phyloP scores from a whole-genome alignment of 2,113 vertebrate genomes.

The Heloderma charlesbogerti region DNA sequence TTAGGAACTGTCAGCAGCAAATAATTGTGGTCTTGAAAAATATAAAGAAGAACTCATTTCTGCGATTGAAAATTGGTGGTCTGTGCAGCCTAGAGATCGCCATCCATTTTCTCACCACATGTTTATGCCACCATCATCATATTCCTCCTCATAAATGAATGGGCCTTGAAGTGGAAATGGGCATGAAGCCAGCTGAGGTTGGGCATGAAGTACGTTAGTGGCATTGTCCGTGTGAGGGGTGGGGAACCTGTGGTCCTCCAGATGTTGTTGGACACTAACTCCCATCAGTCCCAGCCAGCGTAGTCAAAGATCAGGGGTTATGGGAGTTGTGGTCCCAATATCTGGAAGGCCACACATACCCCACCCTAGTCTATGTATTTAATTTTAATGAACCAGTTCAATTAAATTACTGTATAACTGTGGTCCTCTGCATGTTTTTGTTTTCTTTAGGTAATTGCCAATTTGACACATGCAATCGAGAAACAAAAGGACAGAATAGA shows the following conservation, averaged over 20 bases:
- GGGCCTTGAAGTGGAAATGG: background rate
- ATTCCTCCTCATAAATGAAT: background rate
- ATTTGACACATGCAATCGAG: slow-evolving; percentile 86
- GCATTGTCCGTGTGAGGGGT: background rate
- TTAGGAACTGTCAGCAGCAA: background rate
- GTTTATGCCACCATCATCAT: background rate
- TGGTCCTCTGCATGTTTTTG: background rate
- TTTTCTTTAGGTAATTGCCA: slow-evolving; percentile 86
- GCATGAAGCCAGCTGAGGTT: background rate
- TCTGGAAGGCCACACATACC: background rate
- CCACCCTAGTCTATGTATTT: background rate
- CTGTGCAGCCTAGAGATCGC: background rate
- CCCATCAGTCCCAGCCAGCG: background rate
- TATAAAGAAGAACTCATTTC: background rate
- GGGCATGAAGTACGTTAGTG: background rate
- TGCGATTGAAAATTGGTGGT: background rate
- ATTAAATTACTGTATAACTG: background rate
- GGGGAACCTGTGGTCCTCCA: background rate
- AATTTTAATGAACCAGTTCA: background rate
- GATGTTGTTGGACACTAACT: background rate
- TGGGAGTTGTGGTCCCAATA: background rate
- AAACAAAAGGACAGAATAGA: slow-evolving; percentile 89
- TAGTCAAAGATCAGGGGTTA: background rate
- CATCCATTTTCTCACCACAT: background rate
- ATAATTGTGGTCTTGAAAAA: background rate